Evolutionary conservation across 2,113 vertebrate species (phyloP).

Genomic region (Symphodus melops): DNA sequence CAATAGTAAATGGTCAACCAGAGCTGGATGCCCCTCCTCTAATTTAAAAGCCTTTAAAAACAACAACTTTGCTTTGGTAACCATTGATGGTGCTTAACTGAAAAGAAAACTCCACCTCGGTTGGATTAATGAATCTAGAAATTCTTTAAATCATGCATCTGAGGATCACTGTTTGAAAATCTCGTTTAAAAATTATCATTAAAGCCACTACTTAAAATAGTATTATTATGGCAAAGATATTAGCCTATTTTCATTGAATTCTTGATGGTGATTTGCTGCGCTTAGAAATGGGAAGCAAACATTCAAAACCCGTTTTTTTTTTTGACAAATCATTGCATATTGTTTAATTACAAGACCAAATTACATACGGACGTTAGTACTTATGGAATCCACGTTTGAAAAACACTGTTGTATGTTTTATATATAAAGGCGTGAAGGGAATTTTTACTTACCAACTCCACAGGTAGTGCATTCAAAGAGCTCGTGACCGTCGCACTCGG

Average conservation of each 20-base stretch:
- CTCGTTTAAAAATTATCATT: neutral
- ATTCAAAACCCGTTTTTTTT: neutral
- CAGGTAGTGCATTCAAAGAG: constrained; percentile 82
- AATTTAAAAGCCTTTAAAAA: constrained; percentile 16
- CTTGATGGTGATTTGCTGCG: neutral
- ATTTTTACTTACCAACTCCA: constrained; percentile 76
- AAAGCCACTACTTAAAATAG: neutral
- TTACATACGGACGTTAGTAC: too few relatives aligned
- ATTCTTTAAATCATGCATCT: constrained; percentile 57
- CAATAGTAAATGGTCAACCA: constrained; percentile 53
- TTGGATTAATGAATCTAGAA: constrained; percentile 49
- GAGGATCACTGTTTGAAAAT: neutral
- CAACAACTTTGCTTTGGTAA: constrained; percentile 37
- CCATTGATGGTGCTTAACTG: constrained; percentile 48
- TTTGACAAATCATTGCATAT: neutral
- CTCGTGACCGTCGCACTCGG: constrained; percentile 81
- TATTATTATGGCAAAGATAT: neutral
- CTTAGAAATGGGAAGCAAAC: neutral
- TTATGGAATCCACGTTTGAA: neutral
- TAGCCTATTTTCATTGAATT: neutral
- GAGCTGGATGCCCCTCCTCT: constrained; percentile 14
- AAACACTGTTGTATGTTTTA: neutral
- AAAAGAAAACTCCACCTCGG: neutral
- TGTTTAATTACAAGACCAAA: neutral
- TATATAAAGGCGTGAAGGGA: neutral